These are phyloP conservation scores for Luperina nickerlii DNA, from an alignment of 2,888 invertebrate species.

Conservation along the genomic window DNA sequence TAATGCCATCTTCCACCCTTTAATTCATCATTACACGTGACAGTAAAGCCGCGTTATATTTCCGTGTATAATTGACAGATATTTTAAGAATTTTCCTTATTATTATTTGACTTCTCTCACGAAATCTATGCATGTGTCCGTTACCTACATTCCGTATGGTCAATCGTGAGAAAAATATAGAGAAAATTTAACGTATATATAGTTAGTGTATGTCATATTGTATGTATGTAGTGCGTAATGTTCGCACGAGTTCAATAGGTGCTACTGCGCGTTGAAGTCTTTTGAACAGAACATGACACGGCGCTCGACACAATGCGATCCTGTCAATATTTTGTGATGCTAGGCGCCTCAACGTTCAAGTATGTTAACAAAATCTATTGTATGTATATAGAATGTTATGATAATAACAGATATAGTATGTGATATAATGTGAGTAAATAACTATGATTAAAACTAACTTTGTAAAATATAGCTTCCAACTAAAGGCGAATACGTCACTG, in stretches of 20 bases:
- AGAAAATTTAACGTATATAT: constrained; percentile 61
- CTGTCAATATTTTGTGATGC: constrained; percentile 29
- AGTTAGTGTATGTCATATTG: constrained; percentile 45
- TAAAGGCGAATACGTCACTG: constrained; percentile 4
- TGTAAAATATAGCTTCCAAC: background rate
- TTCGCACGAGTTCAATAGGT: constrained; percentile 67
- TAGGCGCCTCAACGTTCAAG: background rate
- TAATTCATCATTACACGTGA: background rate
- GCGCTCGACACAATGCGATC: constrained; percentile 26
- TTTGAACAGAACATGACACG: constrained; percentile 59
- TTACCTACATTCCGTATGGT: constrained; percentile 67
- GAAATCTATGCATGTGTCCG: constrained; percentile 64
- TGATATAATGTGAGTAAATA: background rate
- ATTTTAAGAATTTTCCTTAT: constrained; percentile 46
- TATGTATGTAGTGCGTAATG: constrained; percentile 60
- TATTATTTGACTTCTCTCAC: constrained; percentile 61
- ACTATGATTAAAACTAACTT: background rate
- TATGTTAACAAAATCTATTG: constrained; percentile 2
- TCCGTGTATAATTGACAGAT: constrained; percentile 36
- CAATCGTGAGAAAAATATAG: constrained; percentile 69
- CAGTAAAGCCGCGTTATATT: constrained; percentile 14
- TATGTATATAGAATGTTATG: background rate
- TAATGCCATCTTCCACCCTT: background rate
- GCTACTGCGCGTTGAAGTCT: constrained; percentile 67
- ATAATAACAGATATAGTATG: background rate